phyloP scores from a whole-genome alignment of 2,888 invertebrate species.

The Netelia virgata region DNA sequence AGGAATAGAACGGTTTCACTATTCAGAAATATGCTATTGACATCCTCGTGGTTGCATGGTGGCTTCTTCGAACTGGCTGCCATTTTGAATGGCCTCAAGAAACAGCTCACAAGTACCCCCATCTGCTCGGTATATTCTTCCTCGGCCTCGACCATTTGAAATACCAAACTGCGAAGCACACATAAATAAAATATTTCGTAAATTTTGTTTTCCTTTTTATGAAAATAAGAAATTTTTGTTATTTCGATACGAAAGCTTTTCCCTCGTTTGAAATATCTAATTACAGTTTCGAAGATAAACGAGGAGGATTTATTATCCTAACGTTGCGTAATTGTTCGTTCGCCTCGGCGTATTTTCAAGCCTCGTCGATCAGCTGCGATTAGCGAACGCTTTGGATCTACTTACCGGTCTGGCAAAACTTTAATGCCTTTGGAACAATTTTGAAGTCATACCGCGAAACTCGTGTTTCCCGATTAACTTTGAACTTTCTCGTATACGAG shows the following conservation, averaged over 20 bases:
- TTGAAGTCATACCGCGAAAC: constrained; percentile 16
- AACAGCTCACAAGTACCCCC: constrained; percentile 94
- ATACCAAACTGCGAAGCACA: constrained; percentile 89
- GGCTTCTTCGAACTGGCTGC: constrained; percentile 97
- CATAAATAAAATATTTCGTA: neutral
- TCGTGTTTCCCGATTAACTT: constrained; percentile 32
- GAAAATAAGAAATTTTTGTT: neutral
- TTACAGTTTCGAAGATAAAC: neutral
- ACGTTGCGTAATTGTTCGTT: neutral
- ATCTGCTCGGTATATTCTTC: constrained; percentile 97
- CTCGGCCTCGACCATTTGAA: constrained; percentile 96
- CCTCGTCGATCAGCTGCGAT: neutral
- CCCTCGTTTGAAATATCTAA: neutral
- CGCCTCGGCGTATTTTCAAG: neutral
- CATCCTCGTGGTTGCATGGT: constrained; percentile 96
- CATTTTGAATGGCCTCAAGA: constrained; percentile 96
- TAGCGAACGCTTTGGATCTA: neutral
- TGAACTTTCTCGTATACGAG: neutral
- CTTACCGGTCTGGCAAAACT: constrained; percentile 22
- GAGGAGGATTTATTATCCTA: neutral
- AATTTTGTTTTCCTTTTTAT: too few species aligned
- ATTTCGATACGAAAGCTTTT: neutral
- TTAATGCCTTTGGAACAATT: constrained; percentile 1
- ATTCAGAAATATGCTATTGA: constrained; percentile 97
- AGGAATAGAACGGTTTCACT: constrained; percentile 96